Conservation (phyloP, 2,888 invertebrate genomes). For the Dicranocentrus wangi region DNA sequence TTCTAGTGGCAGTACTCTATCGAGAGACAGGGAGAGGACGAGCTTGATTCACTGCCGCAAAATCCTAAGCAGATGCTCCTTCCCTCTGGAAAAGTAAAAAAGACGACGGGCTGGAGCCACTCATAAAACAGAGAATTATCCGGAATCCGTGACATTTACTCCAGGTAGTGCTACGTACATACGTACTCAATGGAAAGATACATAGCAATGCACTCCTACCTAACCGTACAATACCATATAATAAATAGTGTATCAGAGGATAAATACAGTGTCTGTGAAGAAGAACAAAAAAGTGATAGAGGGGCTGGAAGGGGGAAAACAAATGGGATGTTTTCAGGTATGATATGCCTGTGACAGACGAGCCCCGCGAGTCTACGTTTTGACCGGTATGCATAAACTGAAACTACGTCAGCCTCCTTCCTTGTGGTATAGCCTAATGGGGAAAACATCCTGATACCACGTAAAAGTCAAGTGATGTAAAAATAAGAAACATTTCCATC, state of each 20-base stretch:
- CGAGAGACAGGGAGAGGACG: background rate
- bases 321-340: conserved; percentile 9
- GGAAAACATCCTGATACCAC: background rate
- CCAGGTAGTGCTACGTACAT: conserved; percentile 35
- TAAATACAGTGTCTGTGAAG: background rate
- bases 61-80: conserved; percentile 45
- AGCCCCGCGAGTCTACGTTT: too few species aligned
- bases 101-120: conserved; percentile 56
- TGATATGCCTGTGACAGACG: conserved; percentile 43
- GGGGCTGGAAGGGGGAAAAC: conserved; percentile 1
- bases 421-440: background rate
- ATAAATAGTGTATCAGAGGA: conserved; percentile 6
- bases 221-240: background rate
- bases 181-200: background rate
- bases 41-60: conserved; percentile 51
- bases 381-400: too few species aligned
- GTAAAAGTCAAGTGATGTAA: background rate
- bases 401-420: too few species aligned
- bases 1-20: conserved; percentile 11
- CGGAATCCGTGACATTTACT: conserved; percentile 64
- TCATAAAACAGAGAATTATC: conserved; percentile 63
- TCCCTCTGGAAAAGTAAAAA: conserved; percentile 52
- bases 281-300: conserved; percentile 15
- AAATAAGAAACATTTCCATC: conserved; percentile 11
- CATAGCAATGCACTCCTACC: conserved; percentile 21